phyloP scores from a whole-genome alignment of 2,797 vertebrate species.

The Catostomus latipinnis region DNA sequence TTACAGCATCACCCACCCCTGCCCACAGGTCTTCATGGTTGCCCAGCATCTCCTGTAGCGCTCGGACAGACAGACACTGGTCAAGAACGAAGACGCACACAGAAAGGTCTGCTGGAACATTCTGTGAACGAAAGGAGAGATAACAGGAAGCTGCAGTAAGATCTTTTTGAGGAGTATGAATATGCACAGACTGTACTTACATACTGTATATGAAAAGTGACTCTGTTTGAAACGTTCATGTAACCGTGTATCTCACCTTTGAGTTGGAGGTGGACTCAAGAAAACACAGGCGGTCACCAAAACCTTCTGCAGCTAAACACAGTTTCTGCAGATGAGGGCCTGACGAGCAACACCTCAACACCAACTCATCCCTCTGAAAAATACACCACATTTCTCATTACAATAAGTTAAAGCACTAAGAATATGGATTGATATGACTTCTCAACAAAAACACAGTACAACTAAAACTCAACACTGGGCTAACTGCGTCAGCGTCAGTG shows the following conservation, averaged over 20 bases:
- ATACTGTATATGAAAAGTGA: no score
- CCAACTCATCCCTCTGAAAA: slow-evolving; percentile 90
- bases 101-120: slow-evolving; percentile 79
- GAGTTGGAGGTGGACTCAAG: slow-evolving; percentile 92
- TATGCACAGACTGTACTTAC: background rate
- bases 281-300: slow-evolving; percentile 90
- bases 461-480: no score
- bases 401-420: background rate
- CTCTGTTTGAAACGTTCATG: no score
- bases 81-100: slow-evolving; percentile 77
- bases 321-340: slow-evolving; percentile 88
- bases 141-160: background rate
- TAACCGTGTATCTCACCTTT: slow-evolving; percentile 77
- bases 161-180: background rate
- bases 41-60: slow-evolving; percentile 78
- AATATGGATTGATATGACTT: no score
- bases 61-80: slow-evolving; percentile 79
- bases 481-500: no score
- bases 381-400: background rate
- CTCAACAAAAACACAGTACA: no score
- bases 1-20: slow-evolving; percentile 61
- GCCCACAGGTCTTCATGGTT: slow-evolving; percentile 62
- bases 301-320: slow-evolving; percentile 91
- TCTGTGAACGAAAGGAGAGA: slow-evolving; percentile 64
- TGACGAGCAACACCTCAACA: slow-evolving; percentile 87